Evolutionary conservation across 1,140 invertebrate species (phyloP).

Genomic region (Rhynchophorus ferrugineus): DNA sequence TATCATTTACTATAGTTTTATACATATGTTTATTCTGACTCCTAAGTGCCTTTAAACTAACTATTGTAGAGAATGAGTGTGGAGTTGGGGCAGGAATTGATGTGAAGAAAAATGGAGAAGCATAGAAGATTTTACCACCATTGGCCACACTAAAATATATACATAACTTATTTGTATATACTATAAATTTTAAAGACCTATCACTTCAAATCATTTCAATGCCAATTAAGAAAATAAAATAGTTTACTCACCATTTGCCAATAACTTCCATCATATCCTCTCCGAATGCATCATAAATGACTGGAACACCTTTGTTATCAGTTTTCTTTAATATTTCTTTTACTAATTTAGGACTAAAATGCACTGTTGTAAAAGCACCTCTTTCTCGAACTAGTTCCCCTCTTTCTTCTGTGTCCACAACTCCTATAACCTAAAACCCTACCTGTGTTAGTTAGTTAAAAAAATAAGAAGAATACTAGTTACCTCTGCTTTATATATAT

Average conservation of each 20-base stretch:
- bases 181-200: constrained; percentile 6
- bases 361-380: constrained; percentile 48
- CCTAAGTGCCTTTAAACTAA: constrained; percentile 29
- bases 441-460: too few species aligned
- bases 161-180: not conserved
- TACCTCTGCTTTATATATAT: constrained; percentile 49
- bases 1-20: constrained; percentile 41
- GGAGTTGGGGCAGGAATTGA: constrained; percentile 28
- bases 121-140: constrained; percentile 44
- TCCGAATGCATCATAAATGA: constrained; percentile 53
- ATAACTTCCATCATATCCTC: constrained; percentile 46
- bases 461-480: not conserved
- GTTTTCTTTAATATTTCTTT: constrained; percentile 46
- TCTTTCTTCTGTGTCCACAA: constrained; percentile 47
- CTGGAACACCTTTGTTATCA: constrained; percentile 44
- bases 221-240: constrained; percentile 12
- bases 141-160: constrained; percentile 39
- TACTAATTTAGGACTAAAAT: constrained; percentile 43
- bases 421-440: constrained; percentile 48
- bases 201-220: too few species aligned
- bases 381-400: constrained; percentile 45
- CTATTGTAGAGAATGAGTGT: constrained; percentile 27
- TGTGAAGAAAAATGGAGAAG: constrained; percentile 36
- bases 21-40: constrained; percentile 35
- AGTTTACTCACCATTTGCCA: constrained; percentile 42